These are phyloP conservation scores for Procavia capensis DNA, from an alignment of 2,113 vertebrate genomes.

Conservation along the genomic window DNA sequence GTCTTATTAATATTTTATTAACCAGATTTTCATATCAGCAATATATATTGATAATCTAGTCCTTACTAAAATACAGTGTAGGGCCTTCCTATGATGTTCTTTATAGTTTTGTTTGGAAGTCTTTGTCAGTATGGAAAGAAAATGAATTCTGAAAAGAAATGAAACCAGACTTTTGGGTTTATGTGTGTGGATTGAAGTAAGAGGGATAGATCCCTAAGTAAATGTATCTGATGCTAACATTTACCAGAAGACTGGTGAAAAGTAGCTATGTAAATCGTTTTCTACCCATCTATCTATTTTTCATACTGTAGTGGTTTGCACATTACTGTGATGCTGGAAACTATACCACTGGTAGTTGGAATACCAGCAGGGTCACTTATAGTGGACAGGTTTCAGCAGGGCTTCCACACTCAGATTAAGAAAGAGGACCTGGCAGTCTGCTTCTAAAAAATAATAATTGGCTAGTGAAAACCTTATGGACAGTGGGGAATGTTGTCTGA, in stretches of 20 bases:
- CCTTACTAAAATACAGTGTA: not conserved
- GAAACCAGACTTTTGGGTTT: not conserved
- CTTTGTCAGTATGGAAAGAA: not conserved
- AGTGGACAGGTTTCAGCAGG: too few relatives aligned
- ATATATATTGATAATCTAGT: not conserved
- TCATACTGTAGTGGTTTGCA: too few relatives aligned
- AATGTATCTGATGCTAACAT: not conserved
- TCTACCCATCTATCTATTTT: too few relatives aligned
- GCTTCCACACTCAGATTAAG: too few relatives aligned
- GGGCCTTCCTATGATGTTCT: not conserved
- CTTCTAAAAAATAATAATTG: too few relatives aligned
- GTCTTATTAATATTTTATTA: not conserved
- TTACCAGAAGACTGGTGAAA: not conserved
- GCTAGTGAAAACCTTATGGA: too few relatives aligned
- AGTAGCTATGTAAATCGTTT: not conserved
- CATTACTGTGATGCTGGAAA: too few relatives aligned
- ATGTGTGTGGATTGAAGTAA: slow-evolving; percentile 26
- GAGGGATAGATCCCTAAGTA: not conserved
- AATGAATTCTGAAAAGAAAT: not conserved
- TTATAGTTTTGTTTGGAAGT: slow-evolving; percentile 25
- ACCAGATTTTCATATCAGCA: not conserved
- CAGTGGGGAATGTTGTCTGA: too few relatives aligned
- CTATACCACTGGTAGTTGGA: too few relatives aligned
- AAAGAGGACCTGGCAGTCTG: too few relatives aligned
- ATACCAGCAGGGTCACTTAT: too few relatives aligned